Conservation (phyloP, 2,113 vertebrate species). For the Plestiodon gilberti region DNA sequence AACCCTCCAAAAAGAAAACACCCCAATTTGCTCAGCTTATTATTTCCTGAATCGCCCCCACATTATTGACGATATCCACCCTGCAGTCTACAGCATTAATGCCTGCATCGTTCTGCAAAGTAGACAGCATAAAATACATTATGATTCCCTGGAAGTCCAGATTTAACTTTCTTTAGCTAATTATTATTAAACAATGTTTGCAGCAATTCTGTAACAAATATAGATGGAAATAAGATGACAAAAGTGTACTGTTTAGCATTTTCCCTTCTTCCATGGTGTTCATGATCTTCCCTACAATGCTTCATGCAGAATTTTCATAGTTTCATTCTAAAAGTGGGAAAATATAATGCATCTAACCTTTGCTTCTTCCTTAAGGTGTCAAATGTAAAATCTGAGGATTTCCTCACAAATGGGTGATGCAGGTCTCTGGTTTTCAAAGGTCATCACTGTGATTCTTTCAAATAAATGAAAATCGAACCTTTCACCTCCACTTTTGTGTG, state of each 20-base stretch:
- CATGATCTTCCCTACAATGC: not conserved
- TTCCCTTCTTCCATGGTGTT: not conserved
- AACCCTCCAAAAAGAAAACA: not conserved
- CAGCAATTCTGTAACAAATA: not conserved
- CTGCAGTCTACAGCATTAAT: not conserved
- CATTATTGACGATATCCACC: not conserved
- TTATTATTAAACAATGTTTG: not conserved
- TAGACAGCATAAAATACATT: not conserved
- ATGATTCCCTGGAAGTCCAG: fast-evolving
- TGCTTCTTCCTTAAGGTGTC: not conserved
- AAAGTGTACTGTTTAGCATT: not conserved
- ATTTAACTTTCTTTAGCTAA: not conserved
- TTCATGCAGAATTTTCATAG: not conserved
- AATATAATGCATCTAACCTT: not conserved
- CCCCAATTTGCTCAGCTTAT: not conserved
- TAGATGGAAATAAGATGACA: not conserved
- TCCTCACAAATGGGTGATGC: conserved; percentile 47
- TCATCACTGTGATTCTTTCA: conserved; percentile 6
- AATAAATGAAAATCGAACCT: conserved; percentile 61
- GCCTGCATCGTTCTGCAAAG: not conserved
- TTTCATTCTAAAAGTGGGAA: conserved; percentile 14
- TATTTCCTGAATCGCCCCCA: conserved; percentile 13
- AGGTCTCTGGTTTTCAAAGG: conserved; percentile 51
- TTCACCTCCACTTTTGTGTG: conserved; percentile 26
- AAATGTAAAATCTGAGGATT: conserved; percentile 62